These are phyloP conservation scores for Eristalis intricaria DNA, from an alignment of 2,888 invertebrate genomes.

Conservation along the genomic window DNA sequence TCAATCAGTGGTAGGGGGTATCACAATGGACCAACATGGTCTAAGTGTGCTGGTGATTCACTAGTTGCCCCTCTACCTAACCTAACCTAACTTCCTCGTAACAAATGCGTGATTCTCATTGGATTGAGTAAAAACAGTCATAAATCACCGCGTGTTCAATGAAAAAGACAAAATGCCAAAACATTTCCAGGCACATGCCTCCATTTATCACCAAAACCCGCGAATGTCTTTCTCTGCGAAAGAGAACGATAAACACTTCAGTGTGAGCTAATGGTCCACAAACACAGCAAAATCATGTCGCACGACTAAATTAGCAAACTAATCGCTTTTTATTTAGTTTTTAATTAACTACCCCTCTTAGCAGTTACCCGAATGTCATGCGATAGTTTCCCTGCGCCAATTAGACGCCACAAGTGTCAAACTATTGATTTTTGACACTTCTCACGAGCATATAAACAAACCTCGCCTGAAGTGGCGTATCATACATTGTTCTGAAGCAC, in stretches of 20 bases:
- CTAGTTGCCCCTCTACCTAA: too few species aligned
- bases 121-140: neutral
- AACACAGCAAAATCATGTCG: neutral
- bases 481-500: neutral
- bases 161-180: neutral
- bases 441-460: neutral
- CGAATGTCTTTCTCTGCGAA: neutral
- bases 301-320: neutral
- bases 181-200: neutral
- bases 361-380: neutral
- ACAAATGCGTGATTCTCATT: neutral
- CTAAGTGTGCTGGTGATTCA: too few species aligned
- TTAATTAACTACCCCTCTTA: neutral
- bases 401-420: neutral
- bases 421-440: neutral
- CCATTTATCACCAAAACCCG: neutral
- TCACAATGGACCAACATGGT: too few species aligned
- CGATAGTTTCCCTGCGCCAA: neutral
- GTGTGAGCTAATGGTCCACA: neutral
- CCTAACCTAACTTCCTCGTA: neutral
- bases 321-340: neutral
- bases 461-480: neutral
- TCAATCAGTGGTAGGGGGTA: too few species aligned
- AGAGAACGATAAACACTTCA: neutral
- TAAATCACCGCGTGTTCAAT: neutral